Conservation (phyloP, 2,113 vertebrate species). For the Petrocephalus zakoni region DNA sequence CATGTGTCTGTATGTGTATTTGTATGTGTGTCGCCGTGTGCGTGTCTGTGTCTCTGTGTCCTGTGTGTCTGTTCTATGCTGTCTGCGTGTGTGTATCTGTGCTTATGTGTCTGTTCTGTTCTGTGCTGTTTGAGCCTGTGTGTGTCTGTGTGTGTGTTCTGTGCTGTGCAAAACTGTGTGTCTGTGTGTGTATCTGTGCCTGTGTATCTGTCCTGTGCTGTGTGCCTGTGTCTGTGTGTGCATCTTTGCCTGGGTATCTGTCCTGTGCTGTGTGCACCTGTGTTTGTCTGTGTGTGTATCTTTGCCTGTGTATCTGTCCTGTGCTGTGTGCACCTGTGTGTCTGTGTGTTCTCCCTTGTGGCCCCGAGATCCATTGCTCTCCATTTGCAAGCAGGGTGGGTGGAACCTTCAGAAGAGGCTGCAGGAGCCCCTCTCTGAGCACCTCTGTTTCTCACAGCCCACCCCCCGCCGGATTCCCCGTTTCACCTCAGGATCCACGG, state of each 20-base stretch:
- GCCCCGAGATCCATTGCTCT: neutral
- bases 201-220: too few relatives aligned
- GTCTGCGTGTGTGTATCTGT: neutral
- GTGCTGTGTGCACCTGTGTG: neutral
- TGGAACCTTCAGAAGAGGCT: neutral
- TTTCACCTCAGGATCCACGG: neutral
- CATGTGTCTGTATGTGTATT: neutral
- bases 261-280: neutral
- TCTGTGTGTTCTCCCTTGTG: neutral
- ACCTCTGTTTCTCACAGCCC: neutral
- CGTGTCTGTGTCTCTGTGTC: neutral
- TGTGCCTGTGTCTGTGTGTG: neutral
- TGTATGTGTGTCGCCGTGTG: neutral
- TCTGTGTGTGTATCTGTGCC: neutral
- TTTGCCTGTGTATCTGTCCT: neutral
- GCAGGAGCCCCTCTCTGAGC: neutral
- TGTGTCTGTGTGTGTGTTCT: neutral
- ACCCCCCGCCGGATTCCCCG: neutral
- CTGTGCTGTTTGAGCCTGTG: neutral
- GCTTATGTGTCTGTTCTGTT: neutral
- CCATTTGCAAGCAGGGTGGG: neutral
- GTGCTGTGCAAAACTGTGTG: neutral
- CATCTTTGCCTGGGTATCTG: too few relatives aligned
- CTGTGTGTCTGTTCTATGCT: neutral
- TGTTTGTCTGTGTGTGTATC: neutral